Conservation (phyloP, 1,140 invertebrate species). For the Diachasmimorpha longicaudata region DNA sequence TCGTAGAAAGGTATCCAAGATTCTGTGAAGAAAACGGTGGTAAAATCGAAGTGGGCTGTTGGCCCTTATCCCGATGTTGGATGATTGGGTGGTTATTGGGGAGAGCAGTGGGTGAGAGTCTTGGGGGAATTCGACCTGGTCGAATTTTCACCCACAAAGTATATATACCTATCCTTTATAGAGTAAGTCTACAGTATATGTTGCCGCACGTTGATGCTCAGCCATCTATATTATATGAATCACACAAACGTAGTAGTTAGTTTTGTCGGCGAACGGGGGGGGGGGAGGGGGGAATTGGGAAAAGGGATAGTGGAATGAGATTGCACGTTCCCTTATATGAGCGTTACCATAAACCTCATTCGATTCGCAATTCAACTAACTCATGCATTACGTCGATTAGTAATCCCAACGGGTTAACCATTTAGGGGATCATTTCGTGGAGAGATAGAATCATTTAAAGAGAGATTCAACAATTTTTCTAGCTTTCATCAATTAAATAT, state of each 20-base stretch:
- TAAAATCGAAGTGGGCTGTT: neutral
- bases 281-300: neutral
- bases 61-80: neutral
- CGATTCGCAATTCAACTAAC: slow-evolving; percentile 8
- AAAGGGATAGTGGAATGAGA: slow-evolving; percentile 3
- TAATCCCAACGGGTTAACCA: neutral
- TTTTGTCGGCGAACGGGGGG: neutral
- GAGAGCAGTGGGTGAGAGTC: neutral
- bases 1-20: neutral
- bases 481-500: too few relatives aligned
- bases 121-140: neutral
- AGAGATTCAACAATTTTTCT: neutral
- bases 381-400: slow-evolving; percentile 16
- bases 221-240: neutral
- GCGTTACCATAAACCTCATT: slow-evolving; percentile 11
- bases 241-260: neutral
- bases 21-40: neutral
- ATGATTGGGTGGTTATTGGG: neutral
- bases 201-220: neutral
- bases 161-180: neutral
- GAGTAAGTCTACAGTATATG: neutral
- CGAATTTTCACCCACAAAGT: neutral
- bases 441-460: neutral
- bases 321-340: slow-evolving; percentile 12
- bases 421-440: neutral